phyloP scores from a whole-genome alignment of 1,140 invertebrate species.

The Procambarus clarkii region DNA sequence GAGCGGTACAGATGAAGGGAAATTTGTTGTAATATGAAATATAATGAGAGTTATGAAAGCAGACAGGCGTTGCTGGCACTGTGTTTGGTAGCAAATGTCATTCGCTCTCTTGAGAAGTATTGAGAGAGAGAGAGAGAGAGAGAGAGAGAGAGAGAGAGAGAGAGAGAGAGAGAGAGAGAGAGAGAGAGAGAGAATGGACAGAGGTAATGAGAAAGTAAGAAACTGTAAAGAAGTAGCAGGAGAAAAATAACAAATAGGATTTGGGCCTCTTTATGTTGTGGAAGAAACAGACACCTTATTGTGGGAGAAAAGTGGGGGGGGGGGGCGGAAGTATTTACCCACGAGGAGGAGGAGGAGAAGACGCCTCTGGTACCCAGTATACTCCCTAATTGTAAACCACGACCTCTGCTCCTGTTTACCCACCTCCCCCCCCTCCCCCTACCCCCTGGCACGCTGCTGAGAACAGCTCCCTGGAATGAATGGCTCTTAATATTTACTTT shows the following conservation, averaged over 20 bases:
- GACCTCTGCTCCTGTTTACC: not conserved
- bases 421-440: not conserved
- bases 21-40: too few relatives aligned
- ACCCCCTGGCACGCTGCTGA: not conserved
- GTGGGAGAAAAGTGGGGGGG: not conserved
- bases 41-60: too few relatives aligned
- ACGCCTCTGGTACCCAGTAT: not conserved
- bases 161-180: not conserved
- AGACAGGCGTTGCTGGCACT: too few relatives aligned
- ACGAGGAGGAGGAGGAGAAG: not conserved
- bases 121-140: too few relatives aligned
- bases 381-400: not conserved
- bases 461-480: not conserved
- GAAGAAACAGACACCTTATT: not conserved
- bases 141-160: not conserved
- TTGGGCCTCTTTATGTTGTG: not conserved
- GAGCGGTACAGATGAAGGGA: too few relatives aligned
- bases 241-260: not conserved
- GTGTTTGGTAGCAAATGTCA: too few relatives aligned
- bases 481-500: not conserved
- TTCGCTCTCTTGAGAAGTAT: too few relatives aligned
- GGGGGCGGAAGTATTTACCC: too few relatives aligned
- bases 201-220: not conserved
- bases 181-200: not conserved
- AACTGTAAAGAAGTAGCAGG: not conserved